Conservation (phyloP, 2,113 vertebrate genomes). For the Leptodactylus fuscus region DNA sequence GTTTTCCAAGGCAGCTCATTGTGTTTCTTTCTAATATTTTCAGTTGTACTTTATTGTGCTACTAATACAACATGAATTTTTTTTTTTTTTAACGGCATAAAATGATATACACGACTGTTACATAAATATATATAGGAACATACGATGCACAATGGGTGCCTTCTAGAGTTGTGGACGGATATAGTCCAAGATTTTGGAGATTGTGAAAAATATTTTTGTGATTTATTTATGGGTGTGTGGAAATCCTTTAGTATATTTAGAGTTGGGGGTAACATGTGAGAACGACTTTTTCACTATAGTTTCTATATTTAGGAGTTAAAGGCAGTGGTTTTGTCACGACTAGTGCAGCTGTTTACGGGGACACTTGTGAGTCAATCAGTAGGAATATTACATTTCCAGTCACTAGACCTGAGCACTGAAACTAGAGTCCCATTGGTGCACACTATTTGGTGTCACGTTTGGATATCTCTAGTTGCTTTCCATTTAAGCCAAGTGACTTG, state of each 20-base stretch:
- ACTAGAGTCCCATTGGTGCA: neutral
- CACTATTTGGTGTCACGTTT: neutral
- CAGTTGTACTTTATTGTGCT: neutral
- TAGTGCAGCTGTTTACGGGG: neutral
- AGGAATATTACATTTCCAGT: neutral
- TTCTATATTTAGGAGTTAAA: neutral
- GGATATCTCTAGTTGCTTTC: neutral
- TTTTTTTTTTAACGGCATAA: neutral
- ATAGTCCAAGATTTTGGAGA: neutral
- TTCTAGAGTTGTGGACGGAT: neutral
- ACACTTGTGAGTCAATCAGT: neutral
- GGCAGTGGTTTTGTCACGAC: neutral
- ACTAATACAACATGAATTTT: conserved; percentile 9
- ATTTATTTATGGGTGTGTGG: conserved; percentile 27
- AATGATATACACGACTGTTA: neutral
- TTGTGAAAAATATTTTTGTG: neutral
- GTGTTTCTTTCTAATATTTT: neutral
- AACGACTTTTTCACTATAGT: neutral
- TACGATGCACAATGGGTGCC: neutral
- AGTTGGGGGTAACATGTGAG: neutral
- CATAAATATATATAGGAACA: neutral
- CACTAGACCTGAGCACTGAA: conserved; percentile 1
- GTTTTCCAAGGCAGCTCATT: neutral
- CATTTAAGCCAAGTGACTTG: neutral
- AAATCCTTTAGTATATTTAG: neutral